These are phyloP conservation scores for Heterochromis multidens DNA, from an alignment of 2,113 vertebrate genomes.

Conservation along the genomic window DNA sequence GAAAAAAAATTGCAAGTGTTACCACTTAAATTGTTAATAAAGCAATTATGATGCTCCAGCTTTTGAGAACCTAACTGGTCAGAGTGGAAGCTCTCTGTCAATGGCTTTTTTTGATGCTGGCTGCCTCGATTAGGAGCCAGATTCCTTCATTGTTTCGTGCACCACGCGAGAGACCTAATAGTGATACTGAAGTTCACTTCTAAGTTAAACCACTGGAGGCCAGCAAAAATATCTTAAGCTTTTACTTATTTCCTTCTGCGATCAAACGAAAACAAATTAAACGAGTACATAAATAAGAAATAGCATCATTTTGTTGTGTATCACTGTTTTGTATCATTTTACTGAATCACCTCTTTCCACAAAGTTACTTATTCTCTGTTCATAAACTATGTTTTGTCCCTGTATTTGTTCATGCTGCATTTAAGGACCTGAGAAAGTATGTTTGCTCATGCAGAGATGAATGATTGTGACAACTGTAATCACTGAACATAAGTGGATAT, in stretches of 20 bases:
- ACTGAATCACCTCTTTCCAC: too few relatives aligned
- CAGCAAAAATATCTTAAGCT: neutral
- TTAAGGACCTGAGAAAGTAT: neutral
- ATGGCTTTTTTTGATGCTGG: neutral
- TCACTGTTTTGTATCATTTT: too few relatives aligned
- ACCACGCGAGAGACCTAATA: neutral
- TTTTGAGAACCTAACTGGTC: neutral
- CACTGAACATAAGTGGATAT: neutral
- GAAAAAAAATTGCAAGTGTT: neutral
- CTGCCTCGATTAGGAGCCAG: neutral
- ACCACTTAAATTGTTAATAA: neutral
- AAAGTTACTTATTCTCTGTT: too few relatives aligned
- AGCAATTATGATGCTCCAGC: neutral
- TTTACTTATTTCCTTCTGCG: neutral
- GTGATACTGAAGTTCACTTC: neutral
- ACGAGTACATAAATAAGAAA: neutral
- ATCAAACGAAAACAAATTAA: neutral
- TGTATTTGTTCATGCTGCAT: neutral
- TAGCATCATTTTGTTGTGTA: rapidly evolving
- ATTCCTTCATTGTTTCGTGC: neutral
- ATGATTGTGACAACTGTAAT: neutral
- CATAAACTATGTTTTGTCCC: neutral
- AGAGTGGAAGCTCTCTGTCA: neutral
- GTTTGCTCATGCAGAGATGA: neutral
- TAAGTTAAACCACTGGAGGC: neutral